Percentiles rank a stretch among this genome's conserved stretches.
These are phyloP conservation scores for Chymomyza costata DNA, from an alignment of 1,140 invertebrate species.

Conservation along the genomic window DNA sequence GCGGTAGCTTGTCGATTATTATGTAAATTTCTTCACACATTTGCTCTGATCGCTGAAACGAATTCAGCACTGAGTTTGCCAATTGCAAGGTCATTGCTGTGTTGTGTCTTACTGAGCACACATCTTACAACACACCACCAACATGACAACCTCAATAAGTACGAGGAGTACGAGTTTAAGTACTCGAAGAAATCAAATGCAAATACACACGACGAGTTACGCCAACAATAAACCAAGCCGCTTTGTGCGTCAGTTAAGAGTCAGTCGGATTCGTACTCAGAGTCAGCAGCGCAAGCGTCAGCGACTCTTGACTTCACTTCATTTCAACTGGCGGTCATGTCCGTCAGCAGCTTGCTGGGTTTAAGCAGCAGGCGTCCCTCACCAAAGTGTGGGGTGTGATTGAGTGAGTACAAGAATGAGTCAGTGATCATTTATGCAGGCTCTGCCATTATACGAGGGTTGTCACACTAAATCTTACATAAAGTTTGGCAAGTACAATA, in stretches of 20 bases:
- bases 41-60: constrained; percentile 39
- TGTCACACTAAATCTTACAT: too few relatives aligned
- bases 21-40: constrained; percentile 58
- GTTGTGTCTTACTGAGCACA: constrained; percentile 61
- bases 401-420: too few relatives aligned
- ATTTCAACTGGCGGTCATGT: constrained; percentile 6
- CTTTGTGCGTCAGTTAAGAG: constrained; percentile 32
- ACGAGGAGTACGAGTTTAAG: too few relatives aligned
- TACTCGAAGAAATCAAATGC: constrained; percentile 41
- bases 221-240: too few relatives aligned
- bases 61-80: constrained; percentile 32
- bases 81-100: constrained; percentile 61
- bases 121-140: constrained; percentile 12
- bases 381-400: too few relatives aligned
- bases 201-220: too few relatives aligned
- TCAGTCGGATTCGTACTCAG: not conserved
- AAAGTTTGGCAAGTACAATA: too few relatives aligned
- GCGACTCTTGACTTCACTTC: too few relatives aligned
- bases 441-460: too few relatives aligned
- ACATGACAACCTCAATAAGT: constrained; percentile 14
- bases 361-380: constrained; percentile 28
- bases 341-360: constrained; percentile 33
- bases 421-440: too few relatives aligned
- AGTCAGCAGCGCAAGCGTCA: not conserved
- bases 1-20: constrained; percentile 39